Base-by-base conservation (phyloP, 2,113 vertebrate species). In the Neotoma lepida region DNA sequence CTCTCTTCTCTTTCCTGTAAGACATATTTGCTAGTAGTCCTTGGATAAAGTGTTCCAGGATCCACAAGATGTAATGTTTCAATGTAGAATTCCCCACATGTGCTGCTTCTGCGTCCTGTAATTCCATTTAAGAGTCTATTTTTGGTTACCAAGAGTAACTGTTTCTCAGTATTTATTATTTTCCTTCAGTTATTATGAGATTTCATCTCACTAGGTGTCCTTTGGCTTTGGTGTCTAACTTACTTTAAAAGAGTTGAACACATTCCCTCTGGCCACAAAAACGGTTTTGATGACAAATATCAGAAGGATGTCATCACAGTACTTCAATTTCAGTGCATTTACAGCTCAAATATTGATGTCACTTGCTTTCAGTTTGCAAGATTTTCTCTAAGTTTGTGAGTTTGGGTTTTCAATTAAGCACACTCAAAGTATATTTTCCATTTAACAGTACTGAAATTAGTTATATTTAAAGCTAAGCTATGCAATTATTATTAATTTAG, bases 401-500 rank as follows among this genome's bases (percentile, higher is more conserved):
- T 46, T 88, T 96, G 76, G n/a, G 12, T 92, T 92, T 56, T 91
- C 44, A 77, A 49, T 77, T 91, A 90, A 91, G 70, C 5, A 76
- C 20, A 54, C 12, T 28, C 26, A 41, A 92, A 92, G n/a, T 6
- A 95, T 61, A 44, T 39, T 71, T 87, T 93, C 49, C 46, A 6
- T 58, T 51, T 2, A 86, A 71, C 1, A 71, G 14, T 77, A 39
- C 4, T 93, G 91, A 86, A 84, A 89, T 61, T 93, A 51, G 86
- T 54, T 86, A 18, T 88, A 4, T 80, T 95, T 96, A 93, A 93
- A 46, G 10, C 26, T 93, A 70, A 87, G 81, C 87, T 56, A 82
- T 94, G 33, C 90, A 92, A 82, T 61, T 88, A 54, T 77, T 88
- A 61, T 89, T 93, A 68, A 82, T 93, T 94, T 92, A 92, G 41